Base-by-base conservation (phyloP, 64 coral and sea anemone genomes). In the Stylophora pistillata region DNA sequence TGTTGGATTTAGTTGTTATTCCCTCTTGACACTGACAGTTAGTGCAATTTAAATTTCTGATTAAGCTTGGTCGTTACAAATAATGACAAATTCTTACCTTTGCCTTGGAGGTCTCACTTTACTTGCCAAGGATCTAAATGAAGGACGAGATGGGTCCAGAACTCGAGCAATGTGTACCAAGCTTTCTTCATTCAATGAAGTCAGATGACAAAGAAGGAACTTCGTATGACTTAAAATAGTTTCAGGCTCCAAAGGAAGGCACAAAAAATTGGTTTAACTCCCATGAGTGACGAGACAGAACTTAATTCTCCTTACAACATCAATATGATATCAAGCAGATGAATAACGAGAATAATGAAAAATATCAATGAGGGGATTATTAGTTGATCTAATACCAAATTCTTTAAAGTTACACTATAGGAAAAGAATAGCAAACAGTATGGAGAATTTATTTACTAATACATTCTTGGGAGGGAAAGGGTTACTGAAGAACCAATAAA, bases 71-170 rank as follows among this genome's bases (percentile, higher is more conserved):
- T 12, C 58, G 12, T 26, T 26, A 25, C 20, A n/a, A 66, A 10
- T 56, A 29, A 62, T 82, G 1, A 20, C 57, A 23, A 61, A 53
- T 21, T 20, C 23, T 61, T 80, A 94, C 93, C 93, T 69, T 30
- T 85, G 28, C 78, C 73, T 85, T 18, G 64, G 30, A 72, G 82
- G 80, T 3, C 86, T 86, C 12, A 86, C 53, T 58, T 94, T 87
- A 53, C 57, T 81, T 9, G 78, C 55, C 17, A 94, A 78, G 32
- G 93, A 90, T 32, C 88, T 85, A 53, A 89, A 89, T 28, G 93
- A 89, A 30, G 93, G 93, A n/a, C 93, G 88, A 1, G 93, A 94
- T 32, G 93, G 93, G 30, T 94, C 93, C 15, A 94, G 66, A 11
- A 94, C 73, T 27, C 37, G 80, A 47, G 93, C 81, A 82, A 94